phyloP scores from a whole-genome alignment of 2,113 vertebrate species.

The Bujurquina vittata region DNA sequence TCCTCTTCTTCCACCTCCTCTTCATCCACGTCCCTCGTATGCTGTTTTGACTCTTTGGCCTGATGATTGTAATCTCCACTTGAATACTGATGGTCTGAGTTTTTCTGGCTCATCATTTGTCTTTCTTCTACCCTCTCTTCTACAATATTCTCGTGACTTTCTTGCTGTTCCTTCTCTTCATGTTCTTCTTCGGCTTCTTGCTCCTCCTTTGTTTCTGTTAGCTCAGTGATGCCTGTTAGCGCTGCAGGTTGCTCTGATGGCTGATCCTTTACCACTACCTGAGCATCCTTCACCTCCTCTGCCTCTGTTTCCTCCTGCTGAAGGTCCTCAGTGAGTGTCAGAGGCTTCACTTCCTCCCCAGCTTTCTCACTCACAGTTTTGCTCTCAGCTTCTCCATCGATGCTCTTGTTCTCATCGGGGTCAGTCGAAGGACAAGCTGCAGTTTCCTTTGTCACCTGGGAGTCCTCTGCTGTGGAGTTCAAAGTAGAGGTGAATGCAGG shows the following conservation, averaged over 20 bases:
- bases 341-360: constrained; percentile 59
- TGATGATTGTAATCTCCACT: constrained; percentile 78
- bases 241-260: constrained; percentile 40
- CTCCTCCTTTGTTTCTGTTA: constrained; percentile 39
- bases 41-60: constrained; percentile 72
- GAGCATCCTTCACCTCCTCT: constrained; percentile 69
- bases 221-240: constrained; percentile 18
- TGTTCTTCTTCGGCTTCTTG: constrained; percentile 47
- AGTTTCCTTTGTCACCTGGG: constrained; percentile 30
- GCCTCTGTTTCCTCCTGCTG: constrained; percentile 65
- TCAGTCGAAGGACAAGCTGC: constrained; percentile 22
- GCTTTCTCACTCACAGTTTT: constrained; percentile 47
- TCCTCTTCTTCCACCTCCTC: constrained; percentile 69
- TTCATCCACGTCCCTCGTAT: constrained; percentile 63
- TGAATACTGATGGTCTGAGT: constrained; percentile 83
- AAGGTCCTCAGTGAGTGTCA: constrained; percentile 9
- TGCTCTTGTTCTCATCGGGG: neutral
- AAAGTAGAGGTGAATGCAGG: neutral
- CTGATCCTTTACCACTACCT: constrained; percentile 60
- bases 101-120: constrained; percentile 71
- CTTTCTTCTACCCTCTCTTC: constrained; percentile 62
- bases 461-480: constrained; percentile 32
- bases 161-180: constrained; percentile 45
- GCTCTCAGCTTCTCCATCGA: constrained; percentile 27
- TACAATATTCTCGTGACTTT: constrained; percentile 35